Base-by-base conservation (phyloP, 2,888 invertebrate species). In the Chrysomela aeneicollis region DNA sequence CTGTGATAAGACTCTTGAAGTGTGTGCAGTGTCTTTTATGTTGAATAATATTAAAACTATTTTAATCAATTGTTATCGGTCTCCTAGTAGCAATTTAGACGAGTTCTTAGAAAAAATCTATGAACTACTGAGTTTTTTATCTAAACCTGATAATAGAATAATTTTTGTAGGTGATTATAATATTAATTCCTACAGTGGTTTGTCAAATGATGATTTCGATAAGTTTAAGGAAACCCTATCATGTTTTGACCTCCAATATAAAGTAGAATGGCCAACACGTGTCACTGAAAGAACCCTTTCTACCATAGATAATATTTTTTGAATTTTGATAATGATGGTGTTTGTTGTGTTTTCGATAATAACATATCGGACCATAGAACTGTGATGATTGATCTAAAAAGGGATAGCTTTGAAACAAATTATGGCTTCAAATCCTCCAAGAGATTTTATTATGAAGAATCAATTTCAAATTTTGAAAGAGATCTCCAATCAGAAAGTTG, bases 211-310 rank as follows among this genome's bases (percentile, higher is more conserved):
- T 17, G 49, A 49, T 9, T 49, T 52, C 3, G n/a, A 52, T 21
- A 52, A 32, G 21, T 52, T 52, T 15, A 52, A 21, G 17, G 22
- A 52, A 52, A 22, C 22, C 15, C 15, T 52, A 52, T 52, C 32
- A 52, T 52, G 52, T 52, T 52, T 52, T 22, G n/a, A 52, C 22
- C 22, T 52, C 22, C 30, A n/a, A n/a, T 22, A 52, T 52, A 52
- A 22, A 52, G 52, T 52, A 22, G 15, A 15, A 52, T 52, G 52
- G 52, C 32, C 52, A 52, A 52, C 52, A 52, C 52, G 50, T 50
- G 50, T 50, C 19, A 50, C 50, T 19, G 52, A 52, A 52, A 52
- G 5, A 21, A 52, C 22, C 52, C 17, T 52, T 8, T 52, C 52
- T n/a, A n/a, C n/a, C n/a, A n/a, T n/a, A n/a, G n/a, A n/a, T n/a